A percentile compares a stretch with the other conserved stretches of the same genome.
Conservation (phyloP, 2,888 invertebrate species). For the Oligia strigilis region DNA sequence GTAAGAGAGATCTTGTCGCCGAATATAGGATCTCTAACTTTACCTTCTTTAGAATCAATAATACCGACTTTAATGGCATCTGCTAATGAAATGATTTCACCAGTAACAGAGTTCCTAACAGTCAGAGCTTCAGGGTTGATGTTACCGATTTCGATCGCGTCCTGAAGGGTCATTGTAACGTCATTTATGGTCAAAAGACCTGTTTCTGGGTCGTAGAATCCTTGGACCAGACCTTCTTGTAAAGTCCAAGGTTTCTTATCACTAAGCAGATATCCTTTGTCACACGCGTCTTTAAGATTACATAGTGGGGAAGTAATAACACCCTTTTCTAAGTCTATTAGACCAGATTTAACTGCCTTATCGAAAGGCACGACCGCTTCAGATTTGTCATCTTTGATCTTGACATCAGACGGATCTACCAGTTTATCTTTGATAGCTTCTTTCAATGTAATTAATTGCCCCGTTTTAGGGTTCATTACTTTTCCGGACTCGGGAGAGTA, state of each 20-base stretch:
- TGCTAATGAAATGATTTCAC: slow-evolving; percentile 94
- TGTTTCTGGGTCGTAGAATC: slow-evolving; percentile 94
- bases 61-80: slow-evolving; percentile 95
- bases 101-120: slow-evolving; percentile 94
- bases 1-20: slow-evolving; percentile 94
- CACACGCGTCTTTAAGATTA: slow-evolving; percentile 94
- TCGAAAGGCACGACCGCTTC: slow-evolving; percentile 92
- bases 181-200: slow-evolving; percentile 94
- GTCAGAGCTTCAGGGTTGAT: slow-evolving; percentile 95
- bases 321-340: slow-evolving; percentile 93
- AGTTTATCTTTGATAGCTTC: slow-evolving; percentile 94
- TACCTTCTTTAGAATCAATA: slow-evolving; percentile 95
- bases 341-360: slow-evolving; percentile 92
- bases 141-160: slow-evolving; percentile 93
- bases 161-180: slow-evolving; percentile 92
- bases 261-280: slow-evolving; percentile 95
- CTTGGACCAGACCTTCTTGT: slow-evolving; percentile 95
- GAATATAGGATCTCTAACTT: slow-evolving; percentile 93
- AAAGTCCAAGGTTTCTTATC: slow-evolving; percentile 95
- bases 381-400: slow-evolving; percentile 93
- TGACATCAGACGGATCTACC: slow-evolving; percentile 93
- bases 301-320: slow-evolving; percentile 92
- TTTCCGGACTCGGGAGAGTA: slow-evolving; percentile 93
- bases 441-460: slow-evolving; percentile 93
- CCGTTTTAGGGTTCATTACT: slow-evolving; percentile 94